Evolutionary conservation across 2,797 vertebrate species (phyloP).

Genomic region (Urophycis tenuis): DNA sequence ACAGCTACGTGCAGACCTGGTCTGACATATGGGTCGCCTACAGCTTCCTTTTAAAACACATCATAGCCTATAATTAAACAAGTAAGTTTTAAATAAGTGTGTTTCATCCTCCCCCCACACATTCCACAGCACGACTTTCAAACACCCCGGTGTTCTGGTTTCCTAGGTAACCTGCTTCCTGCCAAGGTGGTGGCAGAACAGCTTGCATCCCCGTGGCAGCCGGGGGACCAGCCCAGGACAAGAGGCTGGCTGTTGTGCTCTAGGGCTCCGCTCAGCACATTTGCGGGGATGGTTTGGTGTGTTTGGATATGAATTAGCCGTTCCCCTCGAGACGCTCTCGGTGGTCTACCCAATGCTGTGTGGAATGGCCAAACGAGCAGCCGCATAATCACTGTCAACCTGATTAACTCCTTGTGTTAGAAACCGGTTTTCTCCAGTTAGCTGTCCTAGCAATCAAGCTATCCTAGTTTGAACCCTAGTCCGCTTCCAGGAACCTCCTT

Average conservation of each 20-base stretch:
- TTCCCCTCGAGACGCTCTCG: background rate
- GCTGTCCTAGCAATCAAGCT: background rate
- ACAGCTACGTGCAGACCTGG: background rate
- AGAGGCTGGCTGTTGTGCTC: conserved; percentile 4
- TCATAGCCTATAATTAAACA: background rate
- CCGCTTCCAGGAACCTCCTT: background rate
- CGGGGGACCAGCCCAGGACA: conserved; percentile 39
- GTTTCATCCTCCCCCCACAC: conserved; percentile 27
- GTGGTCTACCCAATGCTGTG: background rate
- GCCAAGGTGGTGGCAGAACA: conserved; percentile 38
- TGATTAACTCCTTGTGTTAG: background rate
- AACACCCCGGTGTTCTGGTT: conserved; percentile 46
- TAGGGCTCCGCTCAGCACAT: background rate
- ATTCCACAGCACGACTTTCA: conserved; percentile 45
- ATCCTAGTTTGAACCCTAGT: background rate
- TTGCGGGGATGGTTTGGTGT: background rate
- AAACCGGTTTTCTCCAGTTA: background rate
- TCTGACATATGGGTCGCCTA: background rate
- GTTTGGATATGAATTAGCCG: background rate
- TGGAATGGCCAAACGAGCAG: background rate
- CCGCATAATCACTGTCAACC: background rate
- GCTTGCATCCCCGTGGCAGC: conserved; percentile 37
- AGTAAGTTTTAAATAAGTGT: background rate
- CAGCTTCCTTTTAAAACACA: background rate
- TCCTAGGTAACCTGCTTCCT: conserved; percentile 50